These are phyloP conservation scores for Sebastes ruberrimus DNA, from an alignment of 2,797 vertebrate species.

Conservation along the genomic window DNA sequence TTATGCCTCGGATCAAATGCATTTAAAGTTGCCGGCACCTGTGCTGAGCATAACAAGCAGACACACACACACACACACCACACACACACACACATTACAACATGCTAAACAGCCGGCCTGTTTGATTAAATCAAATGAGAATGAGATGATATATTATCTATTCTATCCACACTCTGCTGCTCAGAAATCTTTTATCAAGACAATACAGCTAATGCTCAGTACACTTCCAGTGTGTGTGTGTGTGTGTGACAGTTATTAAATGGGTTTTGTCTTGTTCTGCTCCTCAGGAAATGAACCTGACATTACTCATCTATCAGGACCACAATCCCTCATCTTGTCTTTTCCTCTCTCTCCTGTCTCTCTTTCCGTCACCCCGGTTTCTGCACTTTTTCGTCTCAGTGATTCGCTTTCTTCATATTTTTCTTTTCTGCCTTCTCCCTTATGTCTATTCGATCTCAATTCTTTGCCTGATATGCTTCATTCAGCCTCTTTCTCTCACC, in stretches of 20 bases:
- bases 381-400: neutral
- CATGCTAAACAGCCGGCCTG: conserved; percentile 59
- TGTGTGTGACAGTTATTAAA: conserved; percentile 67
- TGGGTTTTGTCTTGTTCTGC: conserved; percentile 69
- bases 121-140: conserved; percentile 65
- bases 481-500: neutral
- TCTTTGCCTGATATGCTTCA: conserved; percentile 4
- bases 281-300: conserved; percentile 75
- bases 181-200: conserved; percentile 57
- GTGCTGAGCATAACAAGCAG: conserved; percentile 30
- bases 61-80: neutral
- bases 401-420: neutral
- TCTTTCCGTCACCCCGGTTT: neutral
- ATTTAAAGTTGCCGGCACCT: conserved; percentile 64
- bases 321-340: conserved; percentile 51
- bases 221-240: conserved; percentile 14
- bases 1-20: conserved; percentile 54
- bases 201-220: conserved; percentile 30
- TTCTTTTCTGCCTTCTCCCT: neutral
- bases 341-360: neutral
- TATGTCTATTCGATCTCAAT: neutral
- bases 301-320: conserved; percentile 73
- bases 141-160: conserved; percentile 64
- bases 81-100: neutral
- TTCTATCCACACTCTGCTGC: conserved; percentile 50